A percentile compares a stretch with the other conserved stretches of the same genome.
Evolutionary conservation across 2,113 vertebrate genomes (phyloP).

Genomic region (Microcebus lehilahytsara): DNA sequence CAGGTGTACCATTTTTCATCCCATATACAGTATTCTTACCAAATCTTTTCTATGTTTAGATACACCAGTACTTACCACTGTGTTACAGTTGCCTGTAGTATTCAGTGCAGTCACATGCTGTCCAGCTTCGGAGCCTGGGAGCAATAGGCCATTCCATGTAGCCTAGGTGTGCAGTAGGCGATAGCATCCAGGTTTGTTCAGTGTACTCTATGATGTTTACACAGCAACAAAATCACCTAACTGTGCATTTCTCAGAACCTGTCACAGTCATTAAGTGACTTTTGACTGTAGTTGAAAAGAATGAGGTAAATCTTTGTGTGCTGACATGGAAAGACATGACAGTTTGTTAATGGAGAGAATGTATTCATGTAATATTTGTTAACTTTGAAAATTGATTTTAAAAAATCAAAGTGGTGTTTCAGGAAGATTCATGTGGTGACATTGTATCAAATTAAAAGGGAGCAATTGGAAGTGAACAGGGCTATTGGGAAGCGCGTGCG

Average conservation of each 20-base stretch:
- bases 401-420: constrained; percentile 31
- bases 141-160: not conserved
- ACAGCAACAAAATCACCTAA: not conserved
- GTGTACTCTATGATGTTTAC: not conserved
- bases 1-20: not conserved
- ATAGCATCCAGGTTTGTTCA: not conserved
- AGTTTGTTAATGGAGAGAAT: not conserved
- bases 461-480: not conserved
- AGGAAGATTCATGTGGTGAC: not conserved
- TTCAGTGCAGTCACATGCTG: not conserved
- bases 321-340: not conserved
- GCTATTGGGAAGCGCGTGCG: not conserved
- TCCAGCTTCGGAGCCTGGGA: not conserved
- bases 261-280: not conserved
- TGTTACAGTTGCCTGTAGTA: not conserved
- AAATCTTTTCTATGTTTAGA: not conserved
- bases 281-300: not conserved
- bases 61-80: not conserved
- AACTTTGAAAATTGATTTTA: constrained; percentile 34
- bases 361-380: not conserved
- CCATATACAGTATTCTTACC: not conserved
- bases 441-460: not conserved
- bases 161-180: not conserved
- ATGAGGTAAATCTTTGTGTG: not conserved
- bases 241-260: not conserved